Percentiles rank a stretch among this genome's conserved stretches.
These are phyloP conservation scores for Hypocryptadius cinnamomeus DNA, from an alignment of 2,113 vertebrate species.

Conservation along the genomic window DNA sequence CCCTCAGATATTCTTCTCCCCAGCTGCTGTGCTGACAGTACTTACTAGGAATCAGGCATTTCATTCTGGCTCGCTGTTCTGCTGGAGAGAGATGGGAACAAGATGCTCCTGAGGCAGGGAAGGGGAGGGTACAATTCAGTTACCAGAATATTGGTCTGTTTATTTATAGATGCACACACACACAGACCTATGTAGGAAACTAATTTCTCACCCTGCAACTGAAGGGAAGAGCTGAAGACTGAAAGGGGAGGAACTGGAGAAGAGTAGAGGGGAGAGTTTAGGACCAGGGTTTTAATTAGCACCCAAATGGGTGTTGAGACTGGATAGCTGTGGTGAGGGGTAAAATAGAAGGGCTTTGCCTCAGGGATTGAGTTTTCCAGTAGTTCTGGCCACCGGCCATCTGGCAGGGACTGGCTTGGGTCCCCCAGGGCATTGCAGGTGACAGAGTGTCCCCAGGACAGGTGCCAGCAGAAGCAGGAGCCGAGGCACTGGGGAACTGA, in stretches of 20 bases:
- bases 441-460: conserved; percentile 28
- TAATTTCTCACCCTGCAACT: not conserved
- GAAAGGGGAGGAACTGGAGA: not conserved
- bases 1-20: conserved; percentile 55
- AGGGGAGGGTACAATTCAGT: not conserved
- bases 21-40: conserved; percentile 62
- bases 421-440: conserved; percentile 7
- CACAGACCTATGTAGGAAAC: not conserved
- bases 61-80: conserved; percentile 48
- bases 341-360: not conserved
- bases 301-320: not conserved
- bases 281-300: not conserved
- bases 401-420: not conserved
- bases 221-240: not conserved
- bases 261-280: not conserved
- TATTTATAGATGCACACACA: conserved; percentile 8
- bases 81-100: conserved; percentile 53
- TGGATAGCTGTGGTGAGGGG: not conserved
- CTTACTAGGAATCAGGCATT: conserved; percentile 47
- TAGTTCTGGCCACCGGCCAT: conserved; percentile 30
- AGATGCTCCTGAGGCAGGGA: conserved; percentile 55
- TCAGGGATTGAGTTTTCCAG: not conserved
- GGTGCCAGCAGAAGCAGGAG: conserved; percentile 7
- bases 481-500: not conserved
- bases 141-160: not conserved